Evolutionary conservation across 2,888 invertebrate species (phyloP).

Genomic region (Erpobdella octoculata): DNA sequence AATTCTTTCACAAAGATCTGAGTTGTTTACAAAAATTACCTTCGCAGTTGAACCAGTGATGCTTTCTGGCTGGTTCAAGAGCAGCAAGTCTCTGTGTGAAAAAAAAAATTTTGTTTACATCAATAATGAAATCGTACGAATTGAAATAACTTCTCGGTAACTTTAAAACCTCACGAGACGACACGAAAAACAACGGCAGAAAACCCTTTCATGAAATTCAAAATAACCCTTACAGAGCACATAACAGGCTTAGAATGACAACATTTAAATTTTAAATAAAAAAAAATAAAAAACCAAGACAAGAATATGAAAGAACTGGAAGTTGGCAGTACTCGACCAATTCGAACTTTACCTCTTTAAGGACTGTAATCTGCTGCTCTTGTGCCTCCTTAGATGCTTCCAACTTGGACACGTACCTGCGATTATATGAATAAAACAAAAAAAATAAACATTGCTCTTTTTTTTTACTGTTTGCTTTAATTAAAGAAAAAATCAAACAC

Average conservation of each 20-base stretch:
- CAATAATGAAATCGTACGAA: no score
- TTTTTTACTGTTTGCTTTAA: neutral
- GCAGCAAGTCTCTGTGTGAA: neutral
- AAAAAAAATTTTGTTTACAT: neutral
- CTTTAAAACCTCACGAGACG: no score
- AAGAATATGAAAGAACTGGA: neutral
- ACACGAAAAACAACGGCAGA: no score
- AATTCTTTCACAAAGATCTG: neutral
- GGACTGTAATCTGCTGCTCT: neutral
- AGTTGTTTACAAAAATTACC: neutral
- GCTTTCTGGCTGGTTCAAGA: neutral
- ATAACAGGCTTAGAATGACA: neutral
- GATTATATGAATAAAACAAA: neutral
- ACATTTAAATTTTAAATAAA: neutral
- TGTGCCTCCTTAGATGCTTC: neutral
- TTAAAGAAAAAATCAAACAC: neutral
- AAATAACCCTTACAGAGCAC: no score
- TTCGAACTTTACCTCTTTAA: neutral
- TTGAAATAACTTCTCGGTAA: no score
- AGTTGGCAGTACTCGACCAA: neutral
- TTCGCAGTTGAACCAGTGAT: neutral
- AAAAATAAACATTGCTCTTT: neutral
- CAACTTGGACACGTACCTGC: conserved; percentile 11
- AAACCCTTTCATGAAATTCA: no score
- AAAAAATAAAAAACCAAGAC: neutral